These are phyloP conservation scores for Synanthedon andrenaeformis DNA, from an alignment of 2,888 invertebrate genomes.

Conservation along the genomic window DNA sequence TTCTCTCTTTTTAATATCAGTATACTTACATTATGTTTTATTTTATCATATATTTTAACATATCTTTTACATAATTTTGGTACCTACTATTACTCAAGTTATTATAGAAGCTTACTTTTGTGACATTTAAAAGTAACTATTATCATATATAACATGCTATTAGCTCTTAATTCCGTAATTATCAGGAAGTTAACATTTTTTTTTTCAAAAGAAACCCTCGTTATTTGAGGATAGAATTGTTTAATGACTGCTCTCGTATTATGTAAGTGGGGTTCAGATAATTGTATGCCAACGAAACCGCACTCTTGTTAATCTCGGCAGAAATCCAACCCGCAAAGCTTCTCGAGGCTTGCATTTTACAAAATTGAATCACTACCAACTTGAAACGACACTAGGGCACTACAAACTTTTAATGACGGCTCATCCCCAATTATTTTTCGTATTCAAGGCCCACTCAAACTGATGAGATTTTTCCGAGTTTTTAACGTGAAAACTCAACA, in stretches of 20 bases:
- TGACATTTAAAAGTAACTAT: too few relatives aligned
- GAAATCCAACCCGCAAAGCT: not conserved
- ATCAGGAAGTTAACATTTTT: too few relatives aligned
- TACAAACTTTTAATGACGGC: not conserved
- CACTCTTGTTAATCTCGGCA: not conserved
- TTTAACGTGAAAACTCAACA: not conserved
- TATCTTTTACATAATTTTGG: too few relatives aligned
- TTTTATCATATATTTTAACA: too few relatives aligned
- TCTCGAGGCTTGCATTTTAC: not conserved
- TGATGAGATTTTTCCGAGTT: not conserved
- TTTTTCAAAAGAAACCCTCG: too few relatives aligned
- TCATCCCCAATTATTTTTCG: not conserved
- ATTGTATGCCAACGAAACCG: not conserved
- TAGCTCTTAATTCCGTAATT: too few relatives aligned
- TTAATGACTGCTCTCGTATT: not conserved
- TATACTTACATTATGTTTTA: too few relatives aligned
- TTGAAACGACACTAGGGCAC: not conserved
- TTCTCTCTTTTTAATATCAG: too few relatives aligned
- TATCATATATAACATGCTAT: too few relatives aligned
- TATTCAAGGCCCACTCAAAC: not conserved
- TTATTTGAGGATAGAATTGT: not conserved
- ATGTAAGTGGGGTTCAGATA: not conserved
- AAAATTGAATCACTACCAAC: not conserved
- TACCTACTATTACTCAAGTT: too few relatives aligned
- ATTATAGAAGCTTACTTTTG: too few relatives aligned